phyloP scores from a whole-genome alignment of 2,113 vertebrate genomes.

The Mustelus asterias region DNA sequence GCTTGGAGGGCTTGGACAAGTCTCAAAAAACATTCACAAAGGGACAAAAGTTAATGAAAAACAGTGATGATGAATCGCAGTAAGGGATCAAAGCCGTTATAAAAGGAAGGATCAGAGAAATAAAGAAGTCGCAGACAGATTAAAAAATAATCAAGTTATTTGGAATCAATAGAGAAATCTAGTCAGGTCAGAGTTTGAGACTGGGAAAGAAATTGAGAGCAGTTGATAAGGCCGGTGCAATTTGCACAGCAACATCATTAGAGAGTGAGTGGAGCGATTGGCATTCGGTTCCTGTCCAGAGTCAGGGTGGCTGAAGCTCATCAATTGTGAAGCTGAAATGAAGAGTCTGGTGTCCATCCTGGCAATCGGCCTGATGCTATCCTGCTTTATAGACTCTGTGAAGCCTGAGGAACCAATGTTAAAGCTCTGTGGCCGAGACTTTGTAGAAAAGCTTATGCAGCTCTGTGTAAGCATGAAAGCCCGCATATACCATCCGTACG shows the following conservation, averaged over 20 bases:
- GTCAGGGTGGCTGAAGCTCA: not conserved
- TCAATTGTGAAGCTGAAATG: not conserved
- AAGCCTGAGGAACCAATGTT: too few species aligned
- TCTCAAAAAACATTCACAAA: not conserved
- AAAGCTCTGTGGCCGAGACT: not conserved
- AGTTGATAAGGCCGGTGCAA: not conserved
- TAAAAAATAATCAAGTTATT: not conserved
- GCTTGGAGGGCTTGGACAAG: not conserved
- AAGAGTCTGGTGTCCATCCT: not conserved
- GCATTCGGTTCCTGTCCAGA: not conserved
- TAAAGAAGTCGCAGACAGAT: not conserved
- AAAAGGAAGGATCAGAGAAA: not conserved
- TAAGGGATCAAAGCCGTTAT: not conserved
- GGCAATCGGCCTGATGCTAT: not conserved
- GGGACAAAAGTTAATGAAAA: slow-evolving; percentile 15
- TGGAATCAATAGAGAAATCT: not conserved
- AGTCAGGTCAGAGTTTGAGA: not conserved
- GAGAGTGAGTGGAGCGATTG: too few species aligned
- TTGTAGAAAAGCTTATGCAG: not conserved
- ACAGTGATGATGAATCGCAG: not conserved
- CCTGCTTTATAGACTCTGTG: not conserved
- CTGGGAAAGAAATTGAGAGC: not conserved
- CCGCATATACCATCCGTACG: not conserved
- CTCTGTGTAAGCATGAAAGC: not conserved
- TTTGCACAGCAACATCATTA: not conserved